Evolutionary conservation across 2,888 invertebrate genomes (phyloP).

Genomic region (Ceratothoa steindachneri): DNA sequence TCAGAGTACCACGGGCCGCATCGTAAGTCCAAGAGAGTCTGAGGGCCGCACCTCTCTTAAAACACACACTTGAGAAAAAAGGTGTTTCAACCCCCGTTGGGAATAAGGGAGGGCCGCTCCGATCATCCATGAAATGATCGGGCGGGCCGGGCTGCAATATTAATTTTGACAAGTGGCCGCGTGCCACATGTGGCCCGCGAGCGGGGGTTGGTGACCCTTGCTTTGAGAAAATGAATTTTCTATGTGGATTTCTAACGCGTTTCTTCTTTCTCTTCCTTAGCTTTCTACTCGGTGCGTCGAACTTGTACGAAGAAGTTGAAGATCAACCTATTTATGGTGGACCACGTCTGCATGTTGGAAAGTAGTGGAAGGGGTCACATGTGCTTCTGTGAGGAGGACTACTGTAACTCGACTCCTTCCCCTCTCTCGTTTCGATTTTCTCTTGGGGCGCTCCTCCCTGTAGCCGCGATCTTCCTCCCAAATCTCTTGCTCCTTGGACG

Average conservation of each 20-base stretch:
- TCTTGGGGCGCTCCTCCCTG: not conserved
- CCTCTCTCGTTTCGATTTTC: slow-evolving; percentile 50
- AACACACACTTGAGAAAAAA: too few relatives aligned
- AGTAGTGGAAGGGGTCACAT: slow-evolving; percentile 82
- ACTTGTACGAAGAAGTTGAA: slow-evolving; percentile 90
- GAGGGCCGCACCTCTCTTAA: too few relatives aligned
- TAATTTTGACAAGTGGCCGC: too few relatives aligned
- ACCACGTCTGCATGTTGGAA: slow-evolving; percentile 98
- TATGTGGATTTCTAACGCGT: not conserved
- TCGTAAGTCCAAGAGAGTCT: too few relatives aligned
- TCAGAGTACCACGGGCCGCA: too few relatives aligned
- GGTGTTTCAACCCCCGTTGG: too few relatives aligned
- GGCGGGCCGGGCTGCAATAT: too few relatives aligned
- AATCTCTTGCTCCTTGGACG: not conserved
- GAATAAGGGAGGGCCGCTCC: too few relatives aligned
- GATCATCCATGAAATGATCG: too few relatives aligned
- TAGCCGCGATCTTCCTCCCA: not conserved
- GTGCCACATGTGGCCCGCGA: too few relatives aligned
- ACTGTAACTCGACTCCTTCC: slow-evolving; percentile 67
- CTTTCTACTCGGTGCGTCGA: slow-evolving; percentile 82
- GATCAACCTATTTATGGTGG: slow-evolving; percentile 95
- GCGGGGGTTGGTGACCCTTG: too few relatives aligned
- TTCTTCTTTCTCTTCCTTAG: slow-evolving; percentile 56
- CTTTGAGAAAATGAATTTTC: too few relatives aligned
- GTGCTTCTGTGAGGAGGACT: slow-evolving; percentile 97